A percentile compares a stretch with the other conserved stretches of the same genome.
These are phyloP conservation scores for Caenorhabditis briggsae DNA, from an alignment of 1,140 invertebrate species.

Conservation along the genomic window DNA sequence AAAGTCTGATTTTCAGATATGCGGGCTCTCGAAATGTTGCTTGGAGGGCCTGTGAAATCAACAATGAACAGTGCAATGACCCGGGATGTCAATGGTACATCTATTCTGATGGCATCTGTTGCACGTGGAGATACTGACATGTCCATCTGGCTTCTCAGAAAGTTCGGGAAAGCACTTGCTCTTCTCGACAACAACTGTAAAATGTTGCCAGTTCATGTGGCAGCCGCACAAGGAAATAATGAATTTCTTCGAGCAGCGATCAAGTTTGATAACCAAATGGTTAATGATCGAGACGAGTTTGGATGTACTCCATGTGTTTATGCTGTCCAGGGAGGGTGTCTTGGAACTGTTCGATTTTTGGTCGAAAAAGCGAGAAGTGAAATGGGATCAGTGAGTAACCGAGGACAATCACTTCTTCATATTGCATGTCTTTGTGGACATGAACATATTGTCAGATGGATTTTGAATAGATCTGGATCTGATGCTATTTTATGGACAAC, in stretches of 20 bases:
- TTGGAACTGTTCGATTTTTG: constrained; percentile 60
- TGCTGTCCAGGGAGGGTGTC: constrained; percentile 66
- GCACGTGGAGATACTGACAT: constrained; percentile 67
- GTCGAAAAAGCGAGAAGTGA: constrained; percentile 62
- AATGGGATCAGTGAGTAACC: constrained; percentile 57
- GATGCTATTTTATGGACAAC: constrained; percentile 63
- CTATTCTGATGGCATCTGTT: constrained; percentile 65
- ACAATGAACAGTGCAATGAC: constrained; percentile 31
- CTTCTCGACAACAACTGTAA: constrained; percentile 55
- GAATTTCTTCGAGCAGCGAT: constrained; percentile 61
- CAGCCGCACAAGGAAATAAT: constrained; percentile 68
- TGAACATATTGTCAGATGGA: constrained; percentile 63
- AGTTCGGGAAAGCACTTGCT: constrained; percentile 66
- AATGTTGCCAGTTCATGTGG: constrained; percentile 68
- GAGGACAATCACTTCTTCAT: constrained; percentile 67
- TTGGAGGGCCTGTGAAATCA: not conserved
- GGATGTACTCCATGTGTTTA: constrained; percentile 67
- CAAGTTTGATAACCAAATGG: constrained; percentile 67
- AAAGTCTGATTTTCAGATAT: not conserved
- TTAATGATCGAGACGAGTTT: constrained; percentile 65
- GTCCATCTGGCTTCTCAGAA: constrained; percentile 60
- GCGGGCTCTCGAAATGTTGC: constrained; percentile 30
- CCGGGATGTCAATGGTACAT: constrained; percentile 66
- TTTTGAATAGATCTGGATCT: constrained; percentile 58
- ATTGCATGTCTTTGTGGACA: constrained; percentile 65